These are phyloP conservation scores for Telmatherina bonti DNA, from an alignment of 2,797 vertebrate species.

Conservation along the genomic window DNA sequence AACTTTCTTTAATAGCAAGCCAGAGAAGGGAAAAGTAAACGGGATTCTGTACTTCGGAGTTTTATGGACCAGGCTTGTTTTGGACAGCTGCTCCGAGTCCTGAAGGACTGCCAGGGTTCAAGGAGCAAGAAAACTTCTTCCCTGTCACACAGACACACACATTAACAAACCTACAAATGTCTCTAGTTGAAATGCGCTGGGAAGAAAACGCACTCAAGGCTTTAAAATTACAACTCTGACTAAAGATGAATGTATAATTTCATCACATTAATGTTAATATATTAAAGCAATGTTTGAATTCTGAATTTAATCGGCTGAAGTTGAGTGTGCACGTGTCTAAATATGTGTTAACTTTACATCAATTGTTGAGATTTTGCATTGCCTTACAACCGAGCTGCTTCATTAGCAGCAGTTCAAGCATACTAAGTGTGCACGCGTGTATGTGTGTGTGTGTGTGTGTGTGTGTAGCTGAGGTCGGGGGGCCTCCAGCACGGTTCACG, in stretches of 20 bases:
- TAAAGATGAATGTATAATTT: slow-evolving; percentile 10
- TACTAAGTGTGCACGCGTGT: slow-evolving; percentile 13
- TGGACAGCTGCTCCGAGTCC: slow-evolving; percentile 50
- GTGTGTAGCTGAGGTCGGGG: slow-evolving; percentile 51
- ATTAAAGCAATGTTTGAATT: slow-evolving; percentile 1
- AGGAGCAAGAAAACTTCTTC: slow-evolving; percentile 31
- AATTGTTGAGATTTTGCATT: slow-evolving; percentile 7
- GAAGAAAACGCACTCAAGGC: slow-evolving; percentile 18
- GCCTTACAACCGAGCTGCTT: slow-evolving; percentile 28
- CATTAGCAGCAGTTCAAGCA: slow-evolving; percentile 27
- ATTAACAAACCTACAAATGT: slow-evolving; percentile 3
- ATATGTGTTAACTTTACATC: not conserved
- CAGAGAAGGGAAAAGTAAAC: too few species aligned
- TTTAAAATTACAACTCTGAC: slow-evolving; percentile 19
- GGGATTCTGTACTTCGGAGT: too few species aligned
- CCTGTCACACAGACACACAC: slow-evolving; percentile 19
- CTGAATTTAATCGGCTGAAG: slow-evolving; percentile 6
- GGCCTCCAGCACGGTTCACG: slow-evolving; percentile 73
- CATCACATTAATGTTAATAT: slow-evolving; percentile 11
- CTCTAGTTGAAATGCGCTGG: slow-evolving; percentile 11
- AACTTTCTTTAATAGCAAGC: too few species aligned
- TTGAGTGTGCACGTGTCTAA: not conserved
- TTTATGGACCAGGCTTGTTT: slow-evolving; percentile 54
- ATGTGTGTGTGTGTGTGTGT: slow-evolving; percentile 31
- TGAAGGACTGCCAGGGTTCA: slow-evolving; percentile 45